Conservation (phyloP, 2,888 invertebrate species). For the Xestia c-nigrum region DNA sequence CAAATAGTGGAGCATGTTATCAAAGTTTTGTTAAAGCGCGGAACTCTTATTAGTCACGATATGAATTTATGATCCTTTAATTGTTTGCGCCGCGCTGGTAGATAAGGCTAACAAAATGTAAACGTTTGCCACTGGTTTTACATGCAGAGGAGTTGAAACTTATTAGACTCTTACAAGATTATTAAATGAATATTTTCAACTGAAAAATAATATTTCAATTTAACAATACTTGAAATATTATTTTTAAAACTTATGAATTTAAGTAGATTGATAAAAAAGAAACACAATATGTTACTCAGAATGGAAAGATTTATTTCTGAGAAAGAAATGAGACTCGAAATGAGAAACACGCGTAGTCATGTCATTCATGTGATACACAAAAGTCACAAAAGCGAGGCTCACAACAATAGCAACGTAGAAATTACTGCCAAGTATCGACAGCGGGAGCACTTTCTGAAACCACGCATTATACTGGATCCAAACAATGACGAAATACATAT, state of each 20-base stretch:
- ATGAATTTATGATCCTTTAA: constrained; percentile 85
- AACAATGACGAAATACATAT: constrained; percentile 74
- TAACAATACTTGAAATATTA: neutral
- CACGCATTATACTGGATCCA: constrained; percentile 72
- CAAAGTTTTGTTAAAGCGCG: constrained; percentile 75
- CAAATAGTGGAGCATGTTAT: constrained; percentile 59
- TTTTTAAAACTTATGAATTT: neutral
- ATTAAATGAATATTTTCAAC: neutral
- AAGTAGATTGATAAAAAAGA: constrained; percentile 15
- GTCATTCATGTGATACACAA: constrained; percentile 76
- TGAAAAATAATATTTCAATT: neutral
- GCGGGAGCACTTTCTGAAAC: constrained; percentile 77
- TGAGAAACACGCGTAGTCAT: constrained; percentile 71
- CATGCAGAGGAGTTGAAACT: constrained; percentile 36
- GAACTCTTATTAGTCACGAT: constrained; percentile 77
- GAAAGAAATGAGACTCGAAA: constrained; percentile 67
- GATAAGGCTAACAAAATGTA: constrained; percentile 83
- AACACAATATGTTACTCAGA: constrained; percentile 26
- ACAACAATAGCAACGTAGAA: constrained; percentile 78
- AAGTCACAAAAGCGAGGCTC: constrained; percentile 74
- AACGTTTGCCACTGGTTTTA: constrained; percentile 57
- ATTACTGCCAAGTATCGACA: constrained; percentile 79
- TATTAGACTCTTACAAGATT: constrained; percentile 28
- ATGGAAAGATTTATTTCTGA: constrained; percentile 43
- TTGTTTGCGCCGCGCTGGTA: constrained; percentile 83